Conservation (phyloP, 2,888 invertebrate species). For the Dasysyrphus tricinctus region DNA sequence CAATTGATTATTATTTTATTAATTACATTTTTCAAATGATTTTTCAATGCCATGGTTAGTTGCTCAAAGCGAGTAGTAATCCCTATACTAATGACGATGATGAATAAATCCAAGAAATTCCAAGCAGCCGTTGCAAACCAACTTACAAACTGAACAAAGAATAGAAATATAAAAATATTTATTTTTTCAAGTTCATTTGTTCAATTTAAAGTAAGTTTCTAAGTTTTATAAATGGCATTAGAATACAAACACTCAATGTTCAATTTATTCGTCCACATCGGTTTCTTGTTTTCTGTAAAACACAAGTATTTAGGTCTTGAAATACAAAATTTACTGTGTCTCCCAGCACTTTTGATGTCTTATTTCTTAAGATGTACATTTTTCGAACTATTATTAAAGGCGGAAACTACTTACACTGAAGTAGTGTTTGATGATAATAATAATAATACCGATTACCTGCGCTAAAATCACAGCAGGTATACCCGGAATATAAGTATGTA, state of each 20-base stretch:
- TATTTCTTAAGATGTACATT: too few relatives aligned
- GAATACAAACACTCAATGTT: too few relatives aligned
- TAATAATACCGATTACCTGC: slow-evolving; percentile 23
- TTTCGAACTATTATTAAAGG: too few relatives aligned
- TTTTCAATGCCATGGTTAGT: slow-evolving; percentile 35
- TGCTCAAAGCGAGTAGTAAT: slow-evolving; percentile 60
- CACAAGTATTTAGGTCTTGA: too few relatives aligned
- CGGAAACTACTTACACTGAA: too few relatives aligned
- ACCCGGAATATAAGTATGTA: slow-evolving; percentile 44
- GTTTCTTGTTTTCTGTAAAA: too few relatives aligned
- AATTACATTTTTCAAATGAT: slow-evolving; percentile 43
- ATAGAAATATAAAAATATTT: neutral
- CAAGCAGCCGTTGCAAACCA: slow-evolving; percentile 62
- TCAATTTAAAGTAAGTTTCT: too few relatives aligned
- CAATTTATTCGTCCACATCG: too few relatives aligned
- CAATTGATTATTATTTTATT: neutral
- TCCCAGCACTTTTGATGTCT: too few relatives aligned
- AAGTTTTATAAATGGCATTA: neutral
- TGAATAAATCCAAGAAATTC: slow-evolving; percentile 69
- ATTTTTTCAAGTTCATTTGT: neutral
- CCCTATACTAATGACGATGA: slow-evolving; percentile 64
- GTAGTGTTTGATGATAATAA: too few relatives aligned
- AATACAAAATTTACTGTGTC: too few relatives aligned
- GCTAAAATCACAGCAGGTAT: slow-evolving; percentile 20
- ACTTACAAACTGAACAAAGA: slow-evolving; percentile 39